Conservation (phyloP, 2,797 vertebrate species). For the Ceyx erithaca region DNA sequence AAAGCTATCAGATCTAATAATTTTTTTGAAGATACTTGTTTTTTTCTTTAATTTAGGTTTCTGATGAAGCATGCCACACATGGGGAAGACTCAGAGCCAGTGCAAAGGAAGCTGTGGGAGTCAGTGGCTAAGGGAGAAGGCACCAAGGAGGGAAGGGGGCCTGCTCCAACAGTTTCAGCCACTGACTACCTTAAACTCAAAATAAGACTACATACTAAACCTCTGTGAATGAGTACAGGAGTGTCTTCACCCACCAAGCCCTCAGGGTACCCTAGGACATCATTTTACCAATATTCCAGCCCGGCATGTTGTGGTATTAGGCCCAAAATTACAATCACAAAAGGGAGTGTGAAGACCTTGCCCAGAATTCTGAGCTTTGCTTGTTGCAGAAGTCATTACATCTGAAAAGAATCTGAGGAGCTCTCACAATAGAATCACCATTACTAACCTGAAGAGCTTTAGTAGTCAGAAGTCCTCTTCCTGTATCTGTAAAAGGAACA, state of each 20-base stretch:
- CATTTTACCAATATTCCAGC: background rate
- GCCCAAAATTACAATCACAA: background rate
- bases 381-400: background rate
- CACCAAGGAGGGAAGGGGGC: background rate
- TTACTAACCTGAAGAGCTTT: constrained; percentile 82
- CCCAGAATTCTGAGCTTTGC: background rate
- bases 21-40: background rate
- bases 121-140: background rate
- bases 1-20: background rate
- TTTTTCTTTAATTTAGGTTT: background rate
- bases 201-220: background rate
- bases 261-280: background rate
- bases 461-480: constrained; percentile 88
- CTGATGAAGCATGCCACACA: background rate
- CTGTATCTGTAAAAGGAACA: constrained; percentile 81
- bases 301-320: background rate
- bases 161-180: background rate
- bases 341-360: background rate
- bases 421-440: background rate
- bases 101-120: background rate
- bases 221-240: background rate
- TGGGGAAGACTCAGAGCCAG: background rate
- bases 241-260: background rate
- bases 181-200: background rate
- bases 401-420: background rate